A percentile compares a stretch with the other conserved stretches of the same genome.
phyloP scores from a whole-genome alignment of 2,113 vertebrate species.

The Laticauda colubrina region DNA sequence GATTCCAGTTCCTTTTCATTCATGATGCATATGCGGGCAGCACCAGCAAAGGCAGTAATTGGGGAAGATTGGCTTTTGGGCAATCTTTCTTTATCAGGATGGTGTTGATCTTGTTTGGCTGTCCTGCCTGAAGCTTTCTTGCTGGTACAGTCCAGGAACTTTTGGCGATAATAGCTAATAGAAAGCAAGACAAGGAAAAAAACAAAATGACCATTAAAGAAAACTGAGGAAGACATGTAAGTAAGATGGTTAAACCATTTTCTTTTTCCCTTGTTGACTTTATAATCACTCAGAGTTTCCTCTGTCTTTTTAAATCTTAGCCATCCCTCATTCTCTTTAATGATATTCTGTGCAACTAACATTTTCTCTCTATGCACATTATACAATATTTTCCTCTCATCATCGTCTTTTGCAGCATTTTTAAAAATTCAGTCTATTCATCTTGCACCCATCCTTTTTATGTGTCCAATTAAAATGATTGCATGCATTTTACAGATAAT shows the following conservation, averaged over 20 bases:
- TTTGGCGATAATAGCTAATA: slow-evolving; percentile 60
- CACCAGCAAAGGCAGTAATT: slow-evolving; percentile 22
- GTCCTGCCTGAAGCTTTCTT: background rate
- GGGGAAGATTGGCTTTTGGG: slow-evolving; percentile 19
- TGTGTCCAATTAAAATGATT: background rate
- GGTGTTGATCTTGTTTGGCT: slow-evolving; percentile 7
- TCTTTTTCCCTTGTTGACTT: background rate
- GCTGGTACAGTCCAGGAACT: slow-evolving; percentile 37
- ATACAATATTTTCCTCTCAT: background rate
- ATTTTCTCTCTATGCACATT: background rate
- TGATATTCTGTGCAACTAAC: background rate
- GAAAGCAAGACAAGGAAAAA: slow-evolving; percentile 26
- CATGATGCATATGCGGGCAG: slow-evolving; percentile 35
- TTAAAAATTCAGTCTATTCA: background rate
- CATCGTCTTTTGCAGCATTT: background rate
- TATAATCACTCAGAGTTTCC: background rate
- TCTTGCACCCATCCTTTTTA: background rate
- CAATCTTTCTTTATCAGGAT: background rate
- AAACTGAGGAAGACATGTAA: background rate
- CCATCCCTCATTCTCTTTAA: background rate
- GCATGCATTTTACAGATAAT: background rate
- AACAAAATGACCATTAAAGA: background rate
- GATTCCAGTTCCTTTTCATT: slow-evolving; percentile 41
- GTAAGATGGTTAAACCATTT: background rate
- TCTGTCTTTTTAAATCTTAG: background rate